Conservation (phyloP, 2,113 vertebrate species). For the Podiceps cristatus region DNA sequence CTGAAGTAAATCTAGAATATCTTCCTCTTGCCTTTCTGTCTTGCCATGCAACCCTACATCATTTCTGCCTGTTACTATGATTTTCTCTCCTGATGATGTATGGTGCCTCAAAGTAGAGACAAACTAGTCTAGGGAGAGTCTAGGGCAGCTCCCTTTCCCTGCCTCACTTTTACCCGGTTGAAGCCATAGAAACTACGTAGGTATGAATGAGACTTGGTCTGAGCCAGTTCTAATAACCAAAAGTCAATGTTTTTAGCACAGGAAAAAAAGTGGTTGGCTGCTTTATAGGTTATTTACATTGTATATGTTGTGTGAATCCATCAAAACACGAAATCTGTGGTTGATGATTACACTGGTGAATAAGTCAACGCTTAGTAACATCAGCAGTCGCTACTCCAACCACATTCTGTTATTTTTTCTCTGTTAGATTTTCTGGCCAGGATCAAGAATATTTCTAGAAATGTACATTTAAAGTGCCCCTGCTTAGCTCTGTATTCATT, state of each 20-base stretch:
- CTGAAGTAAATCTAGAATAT: background rate
- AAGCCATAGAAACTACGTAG: background rate
- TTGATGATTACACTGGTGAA: background rate
- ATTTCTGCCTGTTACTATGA: background rate
- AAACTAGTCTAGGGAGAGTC: background rate
- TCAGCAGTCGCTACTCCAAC: background rate
- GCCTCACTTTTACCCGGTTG: background rate
- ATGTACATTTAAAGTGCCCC: background rate
- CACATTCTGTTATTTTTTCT: background rate
- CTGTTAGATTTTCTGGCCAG: background rate
- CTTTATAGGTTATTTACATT: background rate
- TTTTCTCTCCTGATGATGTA: background rate
- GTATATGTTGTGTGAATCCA: background rate
- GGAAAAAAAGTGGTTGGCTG: background rate
- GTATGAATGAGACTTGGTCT: background rate
- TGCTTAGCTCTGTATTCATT: background rate
- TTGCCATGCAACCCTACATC: background rate
- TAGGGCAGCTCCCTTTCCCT: background rate
- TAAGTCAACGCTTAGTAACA: background rate
- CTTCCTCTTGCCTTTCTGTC: background rate
- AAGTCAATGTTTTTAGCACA: background rate
- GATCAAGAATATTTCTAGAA: background rate
- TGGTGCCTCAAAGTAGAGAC: background rate
- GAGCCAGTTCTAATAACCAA: background rate
- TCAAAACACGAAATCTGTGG: background rate